phyloP scores from a whole-genome alignment of 64 coral and sea anemone genomes.

The Montipora foliosa region DNA sequence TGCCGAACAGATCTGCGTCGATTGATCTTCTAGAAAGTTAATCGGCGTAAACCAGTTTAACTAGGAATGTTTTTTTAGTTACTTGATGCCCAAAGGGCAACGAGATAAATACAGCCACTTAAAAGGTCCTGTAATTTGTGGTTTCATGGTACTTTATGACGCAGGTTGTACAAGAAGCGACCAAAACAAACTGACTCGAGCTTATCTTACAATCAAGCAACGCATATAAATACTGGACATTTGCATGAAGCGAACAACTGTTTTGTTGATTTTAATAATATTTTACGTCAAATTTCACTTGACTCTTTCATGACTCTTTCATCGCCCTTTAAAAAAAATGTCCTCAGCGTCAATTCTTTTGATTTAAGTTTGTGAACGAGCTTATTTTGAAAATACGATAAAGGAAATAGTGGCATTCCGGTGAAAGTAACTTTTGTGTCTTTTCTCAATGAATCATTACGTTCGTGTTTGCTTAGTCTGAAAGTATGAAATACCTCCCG shows the following conservation, averaged over 20 bases:
- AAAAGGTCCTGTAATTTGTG: conserved; percentile 22
- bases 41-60: neutral
- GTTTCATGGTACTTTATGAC: conserved; percentile 23
- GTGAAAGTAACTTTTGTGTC: neutral
- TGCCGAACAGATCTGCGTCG: neutral
- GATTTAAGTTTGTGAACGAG: neutral
- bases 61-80: conserved; percentile 25
- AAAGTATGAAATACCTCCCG: neutral
- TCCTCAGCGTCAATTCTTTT: neutral
- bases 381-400: neutral
- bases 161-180: neutral
- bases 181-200: neutral
- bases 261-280: neutral
- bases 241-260: neutral
- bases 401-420: neutral
- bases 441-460: neutral
- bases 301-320: neutral
- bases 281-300: neutral
- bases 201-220: neutral
- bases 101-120: neutral
- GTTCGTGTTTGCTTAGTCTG: neutral
- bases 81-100: neutral
- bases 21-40: neutral
- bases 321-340: neutral
- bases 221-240: neutral